Base-by-base conservation (phyloP, 30 jellyfish, hydroid and myxozoan genomes). In the Phacellophora camtschatica region DNA sequence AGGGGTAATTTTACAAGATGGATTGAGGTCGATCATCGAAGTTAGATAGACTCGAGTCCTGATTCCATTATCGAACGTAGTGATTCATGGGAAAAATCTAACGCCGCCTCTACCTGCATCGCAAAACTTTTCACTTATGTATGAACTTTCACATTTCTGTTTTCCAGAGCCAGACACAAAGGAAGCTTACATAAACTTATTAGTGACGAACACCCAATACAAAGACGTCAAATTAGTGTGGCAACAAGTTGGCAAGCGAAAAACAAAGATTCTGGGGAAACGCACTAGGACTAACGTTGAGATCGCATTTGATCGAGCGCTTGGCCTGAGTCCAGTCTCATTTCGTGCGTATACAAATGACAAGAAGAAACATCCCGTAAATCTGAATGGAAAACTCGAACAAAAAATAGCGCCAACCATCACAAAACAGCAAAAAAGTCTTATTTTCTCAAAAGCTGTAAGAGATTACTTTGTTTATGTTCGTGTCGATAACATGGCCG, bases 221-320 rank as follows among this genome's bases (percentile, higher is more conserved):
- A 58, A 53, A 24, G 43, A 65, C 27, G 71, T 80, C 35, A 31
- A 69, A 9, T 36, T 80, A 32, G 29, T 11, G n/a, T 80, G 91
- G 91, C 91, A 80, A 39, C 83, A 65, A 30, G 53, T 39, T 30
- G 91, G 91, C 22, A 49, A 4, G 35, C 81, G 84, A 27, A n/a
- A 80, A 30, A 12, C 77, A 2, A 1, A 49, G 23, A 12, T 19
- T 34, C 31, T 80, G 25, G 11, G 24, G 4, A 27, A 46, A 20
- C 29, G 50, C 39, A 18, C 23, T 15, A 63, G 28, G 29, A 20
- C 30, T 0, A 11, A 25, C 9, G 15, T 23, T 31, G 91, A 80
- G 28, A 24, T 80, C 69, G 45, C 19, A 23, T 80, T 80, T 35
- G 84, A 65, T 16, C 91, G 67, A 22, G 9, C 37, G 6, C 25